Evolutionary conservation across 2,888 invertebrate species (phyloP), one percentile per base, ranked within the genome.

Genomic region (Platycheirus albimanus): DNA sequence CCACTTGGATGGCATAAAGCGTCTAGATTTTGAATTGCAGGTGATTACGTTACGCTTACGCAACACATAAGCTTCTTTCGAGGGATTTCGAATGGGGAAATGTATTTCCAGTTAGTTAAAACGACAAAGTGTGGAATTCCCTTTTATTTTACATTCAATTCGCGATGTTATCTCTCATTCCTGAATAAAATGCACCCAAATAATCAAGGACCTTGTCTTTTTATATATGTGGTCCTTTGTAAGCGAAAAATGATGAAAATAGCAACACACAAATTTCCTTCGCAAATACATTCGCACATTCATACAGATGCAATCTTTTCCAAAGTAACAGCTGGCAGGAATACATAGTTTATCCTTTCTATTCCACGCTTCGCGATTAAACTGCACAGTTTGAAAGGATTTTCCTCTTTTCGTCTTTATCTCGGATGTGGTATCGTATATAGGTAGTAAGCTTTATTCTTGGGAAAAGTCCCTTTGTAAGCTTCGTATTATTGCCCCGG

Each of bases 401-500:
- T 61, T 61, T 61, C 30, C 45, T 19, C 28, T 45, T 10, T 61
- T 67, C 61, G 19, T 67, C 8, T 67, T 66, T 41, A 51, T 63
- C 49, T 54, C 74, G 51, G 47, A 56, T 58, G 58, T 58, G 58
- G 17, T 54, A 47, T 11, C 17, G n/a, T n/a, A 66, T 54, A 51
- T 66, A 67, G 11, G 63, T 15, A 56, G 54, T 19, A n/a, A n/a
- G 56, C 38, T 38, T 56, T 36, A 20, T 6, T 38, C 8, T 38
- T 38, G 11, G 24, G 19, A 41, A 45, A 54, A 36, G 47, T 69
- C 41, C 69, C 54, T 74, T 75, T 75, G 80, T 70, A 51, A 64
- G 64, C 56, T 38, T 38, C 38, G 70, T 66, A 54, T 77, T 77
- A 77, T 77, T 77, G 54, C 70, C 77, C 58, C 43, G 38, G 10